Percentiles rank a stretch among this genome's conserved stretches.
Conservation (phyloP, 2,113 vertebrate species). For the Helogale parvula region DNA sequence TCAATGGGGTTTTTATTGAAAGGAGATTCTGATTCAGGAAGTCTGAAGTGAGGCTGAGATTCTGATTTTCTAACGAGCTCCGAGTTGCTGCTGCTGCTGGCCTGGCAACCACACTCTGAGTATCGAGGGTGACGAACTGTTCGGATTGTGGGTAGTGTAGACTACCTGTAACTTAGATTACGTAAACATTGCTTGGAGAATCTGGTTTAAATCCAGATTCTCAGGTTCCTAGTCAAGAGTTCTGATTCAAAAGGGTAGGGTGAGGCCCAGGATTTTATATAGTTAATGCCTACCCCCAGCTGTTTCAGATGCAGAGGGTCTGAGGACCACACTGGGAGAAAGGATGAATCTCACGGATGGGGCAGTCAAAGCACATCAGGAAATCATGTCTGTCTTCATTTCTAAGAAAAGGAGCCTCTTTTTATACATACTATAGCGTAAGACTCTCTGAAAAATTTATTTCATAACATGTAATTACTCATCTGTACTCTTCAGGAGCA, state of each 20-base stretch:
- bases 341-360: neutral
- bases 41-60: neutral
- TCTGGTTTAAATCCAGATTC: neutral
- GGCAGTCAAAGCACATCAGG: neutral
- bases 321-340: neutral
- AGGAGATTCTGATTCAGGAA: constrained; percentile 16
- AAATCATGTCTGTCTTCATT: neutral
- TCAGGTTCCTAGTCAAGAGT: neutral
- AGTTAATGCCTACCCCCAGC: neutral
- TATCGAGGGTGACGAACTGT: neutral
- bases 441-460: neutral
- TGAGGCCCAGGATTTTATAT: neutral
- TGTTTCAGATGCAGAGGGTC: neutral
- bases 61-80: neutral
- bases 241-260: neutral
- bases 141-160: neutral
- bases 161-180: neutral
- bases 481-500: neutral
- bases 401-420: neutral
- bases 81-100: neutral
- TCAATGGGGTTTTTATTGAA: neutral
- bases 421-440: neutral
- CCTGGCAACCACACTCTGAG: neutral
- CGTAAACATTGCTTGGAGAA: neutral
- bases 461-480: neutral